A percentile compares a stretch with the other conserved stretches of the same genome.
These are phyloP conservation scores for Apeira syringaria DNA, from an alignment of 2,888 invertebrate species.

Conservation along the genomic window DNA sequence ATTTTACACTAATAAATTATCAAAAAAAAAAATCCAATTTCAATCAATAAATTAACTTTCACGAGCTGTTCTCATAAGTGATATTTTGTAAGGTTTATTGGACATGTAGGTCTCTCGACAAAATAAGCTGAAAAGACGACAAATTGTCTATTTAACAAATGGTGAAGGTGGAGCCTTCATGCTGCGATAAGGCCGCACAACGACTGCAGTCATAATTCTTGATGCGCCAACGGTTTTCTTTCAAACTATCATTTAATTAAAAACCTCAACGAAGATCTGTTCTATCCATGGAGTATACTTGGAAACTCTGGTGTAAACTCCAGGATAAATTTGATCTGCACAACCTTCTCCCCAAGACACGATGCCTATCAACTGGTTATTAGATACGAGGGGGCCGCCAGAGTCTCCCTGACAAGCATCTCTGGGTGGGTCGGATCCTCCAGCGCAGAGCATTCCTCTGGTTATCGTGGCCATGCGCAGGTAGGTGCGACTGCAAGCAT, in stretches of 20 bases:
- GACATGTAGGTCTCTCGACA: no score
- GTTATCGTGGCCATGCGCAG: constrained; percentile 51
- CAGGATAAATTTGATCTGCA: constrained; percentile 76
- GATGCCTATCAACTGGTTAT: constrained; percentile 71
- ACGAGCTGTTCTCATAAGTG: no score
- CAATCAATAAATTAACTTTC: no score
- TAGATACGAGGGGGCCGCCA: constrained; percentile 83
- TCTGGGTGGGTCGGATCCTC: constrained; percentile 50
- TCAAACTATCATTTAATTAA: constrained; percentile 13
- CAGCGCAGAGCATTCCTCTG: constrained; percentile 72
- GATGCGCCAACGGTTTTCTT: constrained; percentile 1
- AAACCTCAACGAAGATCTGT: constrained; percentile 19
- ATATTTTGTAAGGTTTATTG: no score
- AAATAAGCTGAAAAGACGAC: no score
- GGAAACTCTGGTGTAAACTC: constrained; percentile 82
- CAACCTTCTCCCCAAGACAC: constrained; percentile 85
- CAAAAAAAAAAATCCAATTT: no score
- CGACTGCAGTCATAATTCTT: no score
- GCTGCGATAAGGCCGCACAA: no score
- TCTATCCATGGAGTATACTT: constrained; percentile 61
- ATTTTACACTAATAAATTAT: no score
- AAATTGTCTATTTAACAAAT: no score
- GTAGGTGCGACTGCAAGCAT: constrained; percentile 62
- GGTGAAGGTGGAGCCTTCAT: no score
- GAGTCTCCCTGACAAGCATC: constrained; percentile 83